Conservation (phyloP, 2,888 invertebrate species). For the Spialia ferax region DNA sequence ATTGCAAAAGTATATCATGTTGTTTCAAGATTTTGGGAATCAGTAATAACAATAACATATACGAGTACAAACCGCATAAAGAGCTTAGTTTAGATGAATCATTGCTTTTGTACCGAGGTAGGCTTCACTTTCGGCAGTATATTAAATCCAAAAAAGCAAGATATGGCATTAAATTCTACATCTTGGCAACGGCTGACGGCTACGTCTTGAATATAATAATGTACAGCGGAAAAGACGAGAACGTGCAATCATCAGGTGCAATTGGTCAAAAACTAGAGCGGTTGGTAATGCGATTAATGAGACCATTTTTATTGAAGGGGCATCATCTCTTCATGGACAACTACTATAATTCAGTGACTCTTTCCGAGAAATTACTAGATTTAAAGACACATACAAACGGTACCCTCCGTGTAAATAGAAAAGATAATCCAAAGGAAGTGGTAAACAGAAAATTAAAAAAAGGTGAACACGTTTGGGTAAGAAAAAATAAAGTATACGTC, state of each 20-base stretch:
- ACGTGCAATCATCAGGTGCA: conserved; percentile 4
- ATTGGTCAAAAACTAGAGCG: conserved; percentile 29
- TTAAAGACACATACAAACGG: conserved; percentile 48
- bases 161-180: conserved; percentile 50
- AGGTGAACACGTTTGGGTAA: conserved; percentile 52
- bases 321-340: conserved; percentile 48
- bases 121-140: conserved; percentile 1
- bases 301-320: conserved; percentile 47
- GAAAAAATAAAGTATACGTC: conserved; percentile 53
- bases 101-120: conserved; percentile 1
- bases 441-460: conserved; percentile 49
- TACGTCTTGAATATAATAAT: conserved; percentile 48
- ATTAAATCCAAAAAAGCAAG: conserved; percentile 47
- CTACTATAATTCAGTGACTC: conserved; percentile 45
- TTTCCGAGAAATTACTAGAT: conserved; percentile 45
- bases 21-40: too few species aligned
- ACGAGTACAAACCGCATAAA: conserved; percentile 1
- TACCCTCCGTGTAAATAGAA: conserved; percentile 47
- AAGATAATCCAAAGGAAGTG: conserved; percentile 39
- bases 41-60: too few species aligned
- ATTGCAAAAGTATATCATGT: too few species aligned
- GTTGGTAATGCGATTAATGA: conserved; percentile 44
- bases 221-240: conserved; percentile 44
- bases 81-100: conserved; percentile 1
- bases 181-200: conserved; percentile 48